These are phyloP conservation scores for Dendrocincla fuliginosa DNA, from an alignment of 2,797 vertebrate species.

Conservation along the genomic window DNA sequence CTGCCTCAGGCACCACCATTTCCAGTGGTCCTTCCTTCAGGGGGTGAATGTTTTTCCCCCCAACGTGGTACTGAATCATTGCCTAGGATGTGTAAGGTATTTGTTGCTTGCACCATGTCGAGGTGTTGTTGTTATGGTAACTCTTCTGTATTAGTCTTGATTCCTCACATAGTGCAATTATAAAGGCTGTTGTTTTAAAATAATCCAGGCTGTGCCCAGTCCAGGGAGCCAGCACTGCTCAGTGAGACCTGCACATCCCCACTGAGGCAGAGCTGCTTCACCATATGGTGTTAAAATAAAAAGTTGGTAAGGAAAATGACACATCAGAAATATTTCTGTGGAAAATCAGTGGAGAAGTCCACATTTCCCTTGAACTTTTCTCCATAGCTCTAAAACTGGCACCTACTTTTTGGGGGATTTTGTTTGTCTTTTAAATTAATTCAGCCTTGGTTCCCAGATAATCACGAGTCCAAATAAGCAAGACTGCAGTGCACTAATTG, in stretches of 20 bases:
- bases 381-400: background rate
- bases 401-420: background rate
- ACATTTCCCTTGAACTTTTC: background rate
- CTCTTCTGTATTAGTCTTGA: conserved; percentile 51
- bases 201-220: conserved; percentile 2
- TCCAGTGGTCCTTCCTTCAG: background rate
- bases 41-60: conserved; percentile 4
- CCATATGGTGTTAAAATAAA: background rate
- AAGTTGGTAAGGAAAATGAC: background rate
- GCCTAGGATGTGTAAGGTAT: conserved; percentile 37
- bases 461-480: conserved; percentile 11
- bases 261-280: conserved; percentile 18
- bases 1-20: background rate
- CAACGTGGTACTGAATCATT: background rate
- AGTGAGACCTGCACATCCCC: conserved; percentile 6
- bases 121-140: conserved; percentile 69
- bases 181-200: conserved; percentile 45
- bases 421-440: background rate
- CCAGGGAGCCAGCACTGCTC: background rate
- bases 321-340: background rate
- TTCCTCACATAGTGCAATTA: conserved; percentile 28
- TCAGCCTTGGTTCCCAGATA: conserved; percentile 7
- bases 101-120: conserved; percentile 21
- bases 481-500: background rate
- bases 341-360: background rate